phyloP scores from a whole-genome alignment of 1,140 invertebrate species.

The Limonius californicus region DNA sequence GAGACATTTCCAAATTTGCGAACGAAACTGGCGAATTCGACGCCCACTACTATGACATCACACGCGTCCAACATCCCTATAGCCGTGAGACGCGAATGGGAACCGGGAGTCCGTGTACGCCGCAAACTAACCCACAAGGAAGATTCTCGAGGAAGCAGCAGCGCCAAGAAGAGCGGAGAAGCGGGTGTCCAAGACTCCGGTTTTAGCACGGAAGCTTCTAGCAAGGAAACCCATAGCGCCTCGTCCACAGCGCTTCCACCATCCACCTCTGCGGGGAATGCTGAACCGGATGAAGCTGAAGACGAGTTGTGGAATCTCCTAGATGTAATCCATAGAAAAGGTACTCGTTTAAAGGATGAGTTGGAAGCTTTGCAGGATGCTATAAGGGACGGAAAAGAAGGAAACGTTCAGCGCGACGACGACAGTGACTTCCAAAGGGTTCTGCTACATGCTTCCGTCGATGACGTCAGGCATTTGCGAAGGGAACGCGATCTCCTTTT shows the following conservation, averaged over 20 bases:
- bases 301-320: conserved; percentile 81
- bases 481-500: conserved; percentile 68
- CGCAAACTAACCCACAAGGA: conserved; percentile 57
- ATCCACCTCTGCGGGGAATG: conserved; percentile 17
- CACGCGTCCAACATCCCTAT: conserved; percentile 43
- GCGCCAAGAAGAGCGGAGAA: conserved; percentile 54
- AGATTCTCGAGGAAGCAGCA: conserved; percentile 56
- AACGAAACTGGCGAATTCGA: conserved; percentile 65
- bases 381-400: conserved; percentile 43
- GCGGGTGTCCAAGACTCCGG: conserved; percentile 77
- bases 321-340: conserved; percentile 79
- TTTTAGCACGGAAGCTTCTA: conserved; percentile 78
- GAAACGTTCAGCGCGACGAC: conserved; percentile 47
- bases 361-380: conserved; percentile 58
- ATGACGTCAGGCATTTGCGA: conserved; percentile 54
- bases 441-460: conserved; percentile 46
- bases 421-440: conserved; percentile 50
- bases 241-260: conserved; percentile 52
- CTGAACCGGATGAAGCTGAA: conserved; percentile 55
- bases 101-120: conserved; percentile 66
- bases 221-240: conserved; percentile 67
- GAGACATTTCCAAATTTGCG: conserved; percentile 85
- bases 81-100: conserved; percentile 50
- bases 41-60: conserved; percentile 45
- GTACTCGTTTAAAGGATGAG: conserved; percentile 70